phyloP scores from a whole-genome alignment of 2,888 invertebrate species.

The Allacma fusca region DNA sequence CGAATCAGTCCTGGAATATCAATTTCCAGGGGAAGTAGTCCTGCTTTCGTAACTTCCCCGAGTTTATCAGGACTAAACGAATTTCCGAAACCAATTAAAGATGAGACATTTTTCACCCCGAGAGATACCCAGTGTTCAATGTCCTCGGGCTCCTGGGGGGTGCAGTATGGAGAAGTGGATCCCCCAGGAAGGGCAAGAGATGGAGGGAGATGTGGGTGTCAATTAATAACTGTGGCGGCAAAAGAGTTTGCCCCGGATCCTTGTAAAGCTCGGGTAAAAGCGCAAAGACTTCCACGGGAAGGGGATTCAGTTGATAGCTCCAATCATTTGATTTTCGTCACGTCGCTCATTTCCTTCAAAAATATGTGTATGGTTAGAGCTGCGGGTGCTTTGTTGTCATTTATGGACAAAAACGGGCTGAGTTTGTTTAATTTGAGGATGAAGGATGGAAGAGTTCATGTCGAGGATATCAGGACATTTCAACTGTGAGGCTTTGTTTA shows the following conservation, averaged over 20 bases:
- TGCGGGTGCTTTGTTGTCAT: conserved; percentile 75
- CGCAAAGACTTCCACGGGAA: conserved; percentile 69
- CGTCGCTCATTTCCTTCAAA: conserved; percentile 72
- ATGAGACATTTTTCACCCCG: too few species aligned
- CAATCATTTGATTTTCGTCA: conserved; percentile 70
- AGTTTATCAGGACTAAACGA: too few species aligned
- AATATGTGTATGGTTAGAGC: conserved; percentile 74
- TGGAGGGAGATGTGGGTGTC: neutral
- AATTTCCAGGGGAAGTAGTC: too few species aligned
- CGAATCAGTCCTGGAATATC: too few species aligned
- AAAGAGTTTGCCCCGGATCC: conserved; percentile 64
- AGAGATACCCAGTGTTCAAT: too few species aligned
- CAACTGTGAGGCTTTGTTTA: conserved; percentile 69
- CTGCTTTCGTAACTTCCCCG: too few species aligned
- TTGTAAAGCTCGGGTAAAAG: conserved; percentile 69
- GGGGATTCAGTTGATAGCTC: conserved; percentile 68
- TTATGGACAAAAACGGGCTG: conserved; percentile 74
- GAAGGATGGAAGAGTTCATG: conserved; percentile 64
- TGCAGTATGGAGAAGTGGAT: too few species aligned
- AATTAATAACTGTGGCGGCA: conserved; percentile 40
- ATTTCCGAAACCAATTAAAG: too few species aligned
- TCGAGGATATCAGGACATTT: conserved; percentile 69
- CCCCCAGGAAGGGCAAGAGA: neutral
- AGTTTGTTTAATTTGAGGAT: conserved; percentile 63
- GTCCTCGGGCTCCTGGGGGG: too few species aligned